Conservation (phyloP, 1,140 invertebrate genomes). For the Camponotus vicinus region DNA sequence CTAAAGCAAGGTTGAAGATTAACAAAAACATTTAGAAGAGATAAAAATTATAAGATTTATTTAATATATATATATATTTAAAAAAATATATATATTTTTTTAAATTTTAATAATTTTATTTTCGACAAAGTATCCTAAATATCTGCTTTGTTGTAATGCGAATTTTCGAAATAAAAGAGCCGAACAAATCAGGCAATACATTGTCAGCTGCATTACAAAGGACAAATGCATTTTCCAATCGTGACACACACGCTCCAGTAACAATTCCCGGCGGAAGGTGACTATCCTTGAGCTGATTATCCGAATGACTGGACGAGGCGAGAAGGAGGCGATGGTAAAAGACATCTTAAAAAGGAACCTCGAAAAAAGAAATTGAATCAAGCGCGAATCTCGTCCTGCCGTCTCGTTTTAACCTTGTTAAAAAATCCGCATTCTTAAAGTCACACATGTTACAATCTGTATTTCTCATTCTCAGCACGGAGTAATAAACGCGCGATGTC, state of each 20-base stretch:
- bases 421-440: slow-evolving; percentile 28
- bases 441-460: background rate
- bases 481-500: slow-evolving; percentile 1
- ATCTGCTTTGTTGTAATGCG: background rate
- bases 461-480: background rate
- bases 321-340: slow-evolving; percentile 58
- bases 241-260: slow-evolving; percentile 66
- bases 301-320: slow-evolving; percentile 65
- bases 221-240: slow-evolving; percentile 59
- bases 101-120: background rate
- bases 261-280: slow-evolving; percentile 59
- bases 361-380: slow-evolving; percentile 45
- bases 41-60: background rate
- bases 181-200: slow-evolving; percentile 18
- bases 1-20: too few relatives aligned
- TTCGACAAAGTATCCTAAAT: background rate
- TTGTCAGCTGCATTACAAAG: slow-evolving; percentile 42
- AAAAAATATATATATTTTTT: too few relatives aligned
- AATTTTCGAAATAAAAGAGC: slow-evolving; percentile 20
- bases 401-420: slow-evolving; percentile 35
- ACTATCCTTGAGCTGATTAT: slow-evolving; percentile 72
- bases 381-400: slow-evolving; percentile 12
- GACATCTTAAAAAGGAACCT: slow-evolving; percentile 43
- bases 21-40: background rate
- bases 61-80: background rate